Base-by-base conservation (phyloP, 2,797 vertebrate species). In the Peromyscus nudipes region DNA sequence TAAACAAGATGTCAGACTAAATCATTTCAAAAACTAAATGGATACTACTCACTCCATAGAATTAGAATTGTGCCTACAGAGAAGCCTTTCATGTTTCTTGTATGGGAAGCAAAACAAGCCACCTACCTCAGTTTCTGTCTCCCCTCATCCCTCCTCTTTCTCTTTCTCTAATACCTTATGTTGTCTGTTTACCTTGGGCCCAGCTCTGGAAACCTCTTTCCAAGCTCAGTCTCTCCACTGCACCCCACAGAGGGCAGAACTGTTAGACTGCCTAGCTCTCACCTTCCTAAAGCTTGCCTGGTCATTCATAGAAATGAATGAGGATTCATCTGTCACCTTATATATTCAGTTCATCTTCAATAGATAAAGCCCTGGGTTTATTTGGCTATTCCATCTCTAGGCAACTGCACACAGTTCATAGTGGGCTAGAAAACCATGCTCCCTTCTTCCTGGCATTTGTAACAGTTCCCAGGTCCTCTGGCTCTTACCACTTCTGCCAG, bases 1-100 rank as follows among this genome's bases (percentile, higher is more conserved):
- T 80, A 81, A 92, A 88, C 80, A 90, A 89, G 86, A 92, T 65
- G 27, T 90, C 87, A 80, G 62, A 65, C 88, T 60, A 79, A 92
- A 52, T 86, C 77, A 64, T 93, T 94, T 91, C 34, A 82, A 84
- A 86, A 88, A 94, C 46, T 60, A 34, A 94, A 43, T 52, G 16
- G 85, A 75, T 64, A 65, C 46, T 49, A 62, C 52, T 83, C 25
- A 73, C 37, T 76, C 67, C 80, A 52, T 46, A 77, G 80, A 89
- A 77, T 90, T 94, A 88, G 71, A 89, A 87, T 19, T 46, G 6
- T 16, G 31, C 71, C 73, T 43, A 17, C 11, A n/a, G 37, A 93
- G 92, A 95, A 85, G 8, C n/a, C 10, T 40, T 60, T 69, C 87
- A 89, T 62, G 37, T 62, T 92, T 95, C 91, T 75, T 83, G 91